Base-by-base conservation (phyloP, 2,113 vertebrate species). In the Chionodraco myersi region DNA sequence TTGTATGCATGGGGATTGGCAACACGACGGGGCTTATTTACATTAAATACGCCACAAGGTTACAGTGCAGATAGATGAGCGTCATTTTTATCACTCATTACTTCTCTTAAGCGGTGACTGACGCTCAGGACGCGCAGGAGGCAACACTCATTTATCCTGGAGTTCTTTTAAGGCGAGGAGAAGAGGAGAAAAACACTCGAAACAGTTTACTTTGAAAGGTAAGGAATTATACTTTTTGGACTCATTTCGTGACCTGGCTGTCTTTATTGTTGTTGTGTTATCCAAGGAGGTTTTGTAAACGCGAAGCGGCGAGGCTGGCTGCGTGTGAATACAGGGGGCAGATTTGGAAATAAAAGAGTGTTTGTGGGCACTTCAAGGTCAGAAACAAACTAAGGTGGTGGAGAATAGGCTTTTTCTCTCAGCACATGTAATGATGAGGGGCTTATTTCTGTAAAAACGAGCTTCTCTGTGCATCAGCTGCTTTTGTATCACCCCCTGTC, bases 1-100 rank as follows among this genome's bases (percentile, higher is more conserved):
- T 94, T 96, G 95, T 95, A 93, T 96, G 95, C 94, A 92, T 85
- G 95, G 52, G 96, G 96, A 97, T 95, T 97, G 97, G 97, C 97
- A 98, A 96, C 97, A 97, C 96, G 97, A 97, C 97, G 95, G 85
- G 95, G 96, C 97, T 98, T 99, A 98, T 99, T 99, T 98, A 98
- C 98, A 99, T 99, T 98, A 99, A 98, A 99, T 97, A 96, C 97
- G 97, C 97, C 97, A 97, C 98, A 98, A 98, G 98, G 98, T 99
- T 99, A 98, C 97, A 97, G 97, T 97, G 96, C 96, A 95, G 95
- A 96, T 96, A 96, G 95, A 97, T 96, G 97, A 97, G 96, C 97
- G 97, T 97, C 98, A 97, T 96, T 97, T 93, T 97, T 96, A 97
- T 96, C 96, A 96, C 97, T 98, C 96, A 96, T 98, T 97, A 98